Evolutionary conservation across 2,113 vertebrate genomes (phyloP).

Genomic region (Anthoscopus minutus): DNA sequence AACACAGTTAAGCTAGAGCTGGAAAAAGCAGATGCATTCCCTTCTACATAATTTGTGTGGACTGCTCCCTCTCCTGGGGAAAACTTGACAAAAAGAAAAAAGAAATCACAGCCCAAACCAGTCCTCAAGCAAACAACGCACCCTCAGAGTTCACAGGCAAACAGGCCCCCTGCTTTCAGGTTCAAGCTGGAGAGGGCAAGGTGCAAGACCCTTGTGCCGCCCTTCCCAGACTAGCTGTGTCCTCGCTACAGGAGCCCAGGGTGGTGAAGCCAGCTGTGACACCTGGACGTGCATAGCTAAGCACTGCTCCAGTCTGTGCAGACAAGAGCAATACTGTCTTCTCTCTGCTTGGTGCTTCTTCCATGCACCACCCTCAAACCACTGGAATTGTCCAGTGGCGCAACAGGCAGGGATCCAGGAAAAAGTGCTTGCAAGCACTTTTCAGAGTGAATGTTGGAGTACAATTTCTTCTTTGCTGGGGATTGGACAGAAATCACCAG

Average conservation of each 20-base stretch:
- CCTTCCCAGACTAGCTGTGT: not conserved
- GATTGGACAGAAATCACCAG: not conserved
- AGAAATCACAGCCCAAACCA: not conserved
- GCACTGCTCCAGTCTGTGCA: not conserved
- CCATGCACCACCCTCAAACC: not conserved
- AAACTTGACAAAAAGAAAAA: not conserved
- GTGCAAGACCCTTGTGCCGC: not conserved
- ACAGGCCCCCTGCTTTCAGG: not conserved
- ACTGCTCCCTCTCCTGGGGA: conserved; percentile 25
- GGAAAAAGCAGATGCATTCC: not conserved
- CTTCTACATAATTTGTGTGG: not conserved
- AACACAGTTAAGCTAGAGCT: not conserved
- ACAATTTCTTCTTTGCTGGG: not conserved
- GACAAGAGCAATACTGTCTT: not conserved
- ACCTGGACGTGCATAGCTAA: not conserved
- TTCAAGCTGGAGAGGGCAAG: not conserved
- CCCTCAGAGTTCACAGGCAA: not conserved
- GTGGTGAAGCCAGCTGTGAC: not conserved
- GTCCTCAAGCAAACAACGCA: not conserved
- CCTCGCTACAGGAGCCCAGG: not conserved
- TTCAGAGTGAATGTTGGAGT: not conserved
- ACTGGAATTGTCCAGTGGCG: fast-evolving
- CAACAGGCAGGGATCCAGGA: not conserved
- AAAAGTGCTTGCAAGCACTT: not conserved
- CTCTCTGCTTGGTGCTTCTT: not conserved